These are phyloP conservation scores for Spatula versicolor DNA, from an alignment of 2,797 vertebrate genomes.

Conservation along the genomic window DNA sequence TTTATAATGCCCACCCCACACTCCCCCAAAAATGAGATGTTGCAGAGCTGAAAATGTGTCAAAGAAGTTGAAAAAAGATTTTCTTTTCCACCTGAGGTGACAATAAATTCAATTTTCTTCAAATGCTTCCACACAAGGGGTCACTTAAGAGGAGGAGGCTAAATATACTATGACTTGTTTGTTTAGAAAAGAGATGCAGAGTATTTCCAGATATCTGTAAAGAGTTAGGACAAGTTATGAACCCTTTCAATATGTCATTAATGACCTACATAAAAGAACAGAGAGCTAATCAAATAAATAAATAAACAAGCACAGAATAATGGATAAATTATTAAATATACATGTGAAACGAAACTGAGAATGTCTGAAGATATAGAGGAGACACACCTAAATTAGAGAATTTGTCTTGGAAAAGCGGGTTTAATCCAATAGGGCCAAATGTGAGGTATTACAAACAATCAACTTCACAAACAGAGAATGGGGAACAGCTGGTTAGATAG, in stretches of 20 bases:
- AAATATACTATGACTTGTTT: neutral
- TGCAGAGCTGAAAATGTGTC: neutral
- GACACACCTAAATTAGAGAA: neutral
- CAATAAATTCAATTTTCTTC: neutral
- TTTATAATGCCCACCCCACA: neutral
- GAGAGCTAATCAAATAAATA: neutral
- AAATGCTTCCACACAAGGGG: neutral
- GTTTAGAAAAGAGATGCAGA: neutral
- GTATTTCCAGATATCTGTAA: neutral
- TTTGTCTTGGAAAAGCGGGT: neutral
- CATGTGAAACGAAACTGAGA: neutral
- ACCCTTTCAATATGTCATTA: neutral
- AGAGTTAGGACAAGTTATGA: neutral
- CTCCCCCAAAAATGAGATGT: neutral
- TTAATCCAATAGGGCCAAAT: neutral
- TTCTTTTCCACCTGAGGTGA: neutral
- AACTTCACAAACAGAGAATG: neutral
- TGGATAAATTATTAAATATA: neutral
- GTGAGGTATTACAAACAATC: neutral
- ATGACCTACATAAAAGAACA: neutral
- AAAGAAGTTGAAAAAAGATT: neutral
- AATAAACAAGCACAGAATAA: neutral
- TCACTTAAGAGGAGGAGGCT: neutral
- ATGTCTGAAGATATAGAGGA: neutral
- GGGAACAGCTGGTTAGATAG: conserved; percentile 9